Base-by-base conservation (phyloP, 1,140 invertebrate species). In the Aphelenchoides besseyi region DNA sequence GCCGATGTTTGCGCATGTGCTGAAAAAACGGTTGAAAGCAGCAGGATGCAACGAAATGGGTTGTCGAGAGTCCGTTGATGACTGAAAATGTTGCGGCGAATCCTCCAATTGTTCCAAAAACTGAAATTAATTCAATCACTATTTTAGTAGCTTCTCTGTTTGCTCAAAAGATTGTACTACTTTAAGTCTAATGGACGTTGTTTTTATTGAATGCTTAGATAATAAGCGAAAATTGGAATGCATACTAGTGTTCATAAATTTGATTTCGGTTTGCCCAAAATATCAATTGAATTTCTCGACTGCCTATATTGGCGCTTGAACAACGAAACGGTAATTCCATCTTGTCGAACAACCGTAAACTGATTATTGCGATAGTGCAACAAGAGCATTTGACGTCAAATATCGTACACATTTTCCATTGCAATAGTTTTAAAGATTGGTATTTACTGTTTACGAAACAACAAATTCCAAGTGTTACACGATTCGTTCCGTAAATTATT, bases 61-160 rank as follows among this genome's bases (percentile, higher is more conserved):
- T 84, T 0, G 78, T 52, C 0, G 74, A 64, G 0, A 81, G 54
- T 41, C 74, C 79, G 9, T 59, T 29, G 29, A 82, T 75, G 29
- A 77, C 75, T 3, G 82, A 84, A 62, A 71, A 85, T 2, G 81
- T 84, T 18, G 81, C 75, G 32, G 81, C 81, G 8, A 61, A 52
- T 18, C 82, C 80, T 28, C 82, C 76, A 36, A 82, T 12, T 3
- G 76, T 23, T 2, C 82, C 82, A 32, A 82, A 71, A 8, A 73
- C 80, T 83, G 55, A 71, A 79, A 62, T 32, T 28, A 32, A 55
- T 8, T 55, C 53, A 61, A 35, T n/a, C n/a, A 2, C 28, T 30
- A 29, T 23, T n/a, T n/a, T 1, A 35, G n/a, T 1, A 2, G 32
- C 12, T 18, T 54, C n/a, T 48, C 1, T 70, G 2, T 73, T 1